Base-by-base conservation (phyloP, 2,888 invertebrate genomes). In the Nomada ruficornis region DNA sequence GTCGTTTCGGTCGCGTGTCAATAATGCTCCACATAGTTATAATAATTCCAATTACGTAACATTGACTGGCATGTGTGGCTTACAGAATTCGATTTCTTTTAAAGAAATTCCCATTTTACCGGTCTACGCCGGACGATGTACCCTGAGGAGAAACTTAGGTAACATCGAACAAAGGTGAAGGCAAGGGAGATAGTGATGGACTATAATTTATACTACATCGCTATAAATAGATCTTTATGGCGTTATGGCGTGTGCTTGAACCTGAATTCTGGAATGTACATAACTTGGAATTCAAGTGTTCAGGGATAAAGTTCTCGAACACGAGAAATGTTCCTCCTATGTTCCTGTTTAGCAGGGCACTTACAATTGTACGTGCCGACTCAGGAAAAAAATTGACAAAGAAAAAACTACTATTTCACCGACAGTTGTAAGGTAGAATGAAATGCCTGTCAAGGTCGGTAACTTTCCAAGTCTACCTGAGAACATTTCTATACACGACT, bases 401-500 rank as follows among this genome's bases (percentile, higher is more conserved):
- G 23, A 11, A 70, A 57, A 81, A 63, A 59, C 65, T 57, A 29
- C 5, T 70, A 81, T 79, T 80, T 81, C 36, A 69, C 42, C 52
- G 64, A 54, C 1, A 29, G 26, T 23, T 20, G 55, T 36, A 64
- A 60, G 59, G 26, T 52, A 57, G 59, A 76, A 84, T 69, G 74
- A 84, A 89, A 91, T 91, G 83, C 90, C 88, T 88, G 90, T 85
- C 90, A 91, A 91, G 91, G 89, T 91, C 88, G 89, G 85, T 90
- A 90, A 91, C 90, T 90, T 91, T 91, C 88, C 85, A 90, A 86
- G 82, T 86, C 71, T 70, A 42, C 36, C 54, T 74, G 62, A 26
- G 50, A 79, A 78, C 80, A 80, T 86, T 86, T 87, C 77, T 79
- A 76, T 80, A 85, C 62, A 42, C 57, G 60, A 79, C 76, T 78